Base-by-base conservation (phyloP, 2,797 vertebrate genomes). In the Protosalanx chinensis region DNA sequence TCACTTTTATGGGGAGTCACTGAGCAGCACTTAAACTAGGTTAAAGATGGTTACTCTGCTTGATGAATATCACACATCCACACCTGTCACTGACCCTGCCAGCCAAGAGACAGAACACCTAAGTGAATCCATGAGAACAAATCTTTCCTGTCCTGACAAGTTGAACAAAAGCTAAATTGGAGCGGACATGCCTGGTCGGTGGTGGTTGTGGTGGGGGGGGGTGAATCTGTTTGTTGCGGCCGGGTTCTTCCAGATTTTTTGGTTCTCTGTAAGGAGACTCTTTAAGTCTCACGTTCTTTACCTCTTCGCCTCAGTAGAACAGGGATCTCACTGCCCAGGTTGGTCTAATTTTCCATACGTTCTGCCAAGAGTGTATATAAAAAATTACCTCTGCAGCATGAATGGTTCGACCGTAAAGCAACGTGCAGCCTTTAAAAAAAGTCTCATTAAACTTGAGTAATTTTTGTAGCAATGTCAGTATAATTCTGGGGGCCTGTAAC, bases 331-430 rank as follows among this genome's bases (percentile, higher is more conserved):
- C 72, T 78, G 49, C 18, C 16, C 18, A 72, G 75, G 59, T 73
- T 70, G 30, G 74, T 73, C 62, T 56, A 70, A 2, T 65, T 86
- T 91, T 89, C 86, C 89, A 86, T 6, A 1, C 71, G 56, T 79
- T 76, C 70, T 88, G 88, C 88, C 88, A 90, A 86, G 82, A 81
- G 72, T 82, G 75, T 73, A 88, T 35, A 35, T 35, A 35, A 35
- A 35, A 35, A 35, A 35, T 35, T 10, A 41, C 51, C 13, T 53
- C 18, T 53, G 5, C 51, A 53, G 51, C 18, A 6, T 53, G 16
- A 18, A 53, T 1, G 51, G 18, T 3, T 53, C 4, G 18, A 53
- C 15, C 15, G 15, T 89, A 86, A 88, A 89, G 68, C 74, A 72
- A 78, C 46, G 7, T 74, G 72, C 73, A 32, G 84, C 82, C 74